Evolutionary conservation across 2,888 invertebrate species (phyloP).

Genomic region (Itoplectis maculator): DNA sequence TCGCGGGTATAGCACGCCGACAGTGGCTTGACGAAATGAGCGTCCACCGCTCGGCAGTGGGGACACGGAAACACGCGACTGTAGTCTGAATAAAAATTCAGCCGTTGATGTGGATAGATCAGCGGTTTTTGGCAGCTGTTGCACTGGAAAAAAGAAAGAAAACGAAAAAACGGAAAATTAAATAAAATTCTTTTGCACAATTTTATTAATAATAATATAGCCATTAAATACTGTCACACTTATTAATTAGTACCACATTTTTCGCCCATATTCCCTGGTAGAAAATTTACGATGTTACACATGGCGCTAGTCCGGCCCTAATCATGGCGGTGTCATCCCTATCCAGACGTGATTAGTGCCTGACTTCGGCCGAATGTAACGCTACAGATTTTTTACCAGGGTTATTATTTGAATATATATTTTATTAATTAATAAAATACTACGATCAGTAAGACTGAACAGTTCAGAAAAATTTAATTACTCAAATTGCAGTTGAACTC

Average conservation of each 20-base stretch:
- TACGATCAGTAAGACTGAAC: too few species aligned
- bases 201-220: neutral
- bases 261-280: too few species aligned
- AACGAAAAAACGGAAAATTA: neutral
- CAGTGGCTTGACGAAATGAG: constrained; percentile 97
- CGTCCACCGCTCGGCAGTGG: constrained; percentile 95
- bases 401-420: too few species aligned
- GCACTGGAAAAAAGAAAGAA: constrained; percentile 88
- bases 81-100: constrained; percentile 98
- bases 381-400: too few species aligned
- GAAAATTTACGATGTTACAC: too few species aligned
- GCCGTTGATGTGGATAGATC: constrained; percentile 93
- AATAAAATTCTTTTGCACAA: neutral
- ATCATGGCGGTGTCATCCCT: too few species aligned
- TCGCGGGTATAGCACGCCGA: constrained; percentile 93
- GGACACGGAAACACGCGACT: constrained; percentile 96
- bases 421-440: too few species aligned
- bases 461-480: too few species aligned
- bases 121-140: constrained; percentile 96
- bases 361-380: too few species aligned
- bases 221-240: neutral
- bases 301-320: too few species aligned
- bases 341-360: too few species aligned
- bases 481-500: neutral
- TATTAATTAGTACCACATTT: too few species aligned